These are phyloP conservation scores for Cossypha caffra DNA, from an alignment of 2,797 vertebrate genomes.

Conservation along the genomic window DNA sequence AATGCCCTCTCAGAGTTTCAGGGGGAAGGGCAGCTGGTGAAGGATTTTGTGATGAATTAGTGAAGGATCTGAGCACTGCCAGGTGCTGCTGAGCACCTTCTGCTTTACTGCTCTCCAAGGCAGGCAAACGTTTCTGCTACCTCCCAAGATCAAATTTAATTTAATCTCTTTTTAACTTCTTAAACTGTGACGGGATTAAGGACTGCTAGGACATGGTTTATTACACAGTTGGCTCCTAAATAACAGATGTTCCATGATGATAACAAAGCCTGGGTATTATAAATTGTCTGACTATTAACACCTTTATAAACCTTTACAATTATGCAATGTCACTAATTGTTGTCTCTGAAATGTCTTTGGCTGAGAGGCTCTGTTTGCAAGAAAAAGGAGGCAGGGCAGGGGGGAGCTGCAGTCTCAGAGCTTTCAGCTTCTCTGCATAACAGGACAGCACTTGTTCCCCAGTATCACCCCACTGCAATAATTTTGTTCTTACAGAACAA, in stretches of 20 bases:
- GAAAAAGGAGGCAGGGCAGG: background rate
- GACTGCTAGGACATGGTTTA: background rate
- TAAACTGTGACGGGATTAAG: background rate
- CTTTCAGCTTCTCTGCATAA: background rate
- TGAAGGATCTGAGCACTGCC: background rate
- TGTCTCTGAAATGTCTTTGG: background rate
- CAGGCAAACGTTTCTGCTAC: background rate
- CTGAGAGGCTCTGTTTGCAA: background rate
- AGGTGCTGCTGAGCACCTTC: background rate
- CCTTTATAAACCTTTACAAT: background rate
- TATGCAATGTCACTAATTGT: background rate
- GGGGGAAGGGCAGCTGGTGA: background rate
- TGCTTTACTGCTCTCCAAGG: background rate
- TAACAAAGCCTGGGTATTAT: background rate
- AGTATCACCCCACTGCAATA: background rate
- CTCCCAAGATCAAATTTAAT: slow-evolving; percentile 10
- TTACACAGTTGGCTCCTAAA: background rate
- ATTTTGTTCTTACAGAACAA: background rate
- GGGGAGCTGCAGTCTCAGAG: background rate
- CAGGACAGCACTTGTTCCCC: background rate
- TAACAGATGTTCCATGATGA: background rate
- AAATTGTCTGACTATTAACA: background rate
- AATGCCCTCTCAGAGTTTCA: background rate
- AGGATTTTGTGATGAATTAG: background rate
- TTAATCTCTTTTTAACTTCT: background rate